Evolutionary conservation across 2,888 invertebrate species (phyloP), one percentile per base, ranked within the genome.

Genomic region (Metacarcinus magister): DNA sequence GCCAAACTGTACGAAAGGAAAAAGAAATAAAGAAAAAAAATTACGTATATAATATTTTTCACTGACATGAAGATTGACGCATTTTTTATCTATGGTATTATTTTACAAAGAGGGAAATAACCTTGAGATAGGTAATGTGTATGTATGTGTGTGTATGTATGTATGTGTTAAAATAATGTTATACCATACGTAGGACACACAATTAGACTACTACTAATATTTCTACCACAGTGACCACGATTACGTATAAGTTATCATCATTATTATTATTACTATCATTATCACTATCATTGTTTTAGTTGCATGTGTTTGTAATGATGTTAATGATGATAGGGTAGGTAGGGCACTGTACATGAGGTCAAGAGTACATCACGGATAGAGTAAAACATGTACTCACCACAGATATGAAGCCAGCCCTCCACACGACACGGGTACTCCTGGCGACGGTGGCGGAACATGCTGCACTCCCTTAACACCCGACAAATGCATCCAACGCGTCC

Each of bases 341-440:
- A 1, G 28, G 28, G 75, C 75, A 75, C 75, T 28, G 8, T 28
- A 75, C 28, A 75, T n/a, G 19, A 60, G 60, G 23, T 23, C 23
- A 23, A 23, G 60, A 60, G 60, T 60, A 23, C 19, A 23, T 3
- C 23, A n/a, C n/a, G 75, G 75, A 4, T 28, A n/a, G 2, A 28
- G 10, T 82, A 28, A 82, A 82, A 82, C 13, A 2, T 92, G 43
- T 44, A 95, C 96, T 95, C 93, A 96, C 96, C 96, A 95, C 96
- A 96, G 60, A 96, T 94, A 89, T 94, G 95, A 16, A 96, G 95
- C 96, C 96, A 96, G 92, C 96, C 96, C 89, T 96, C 96, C 95
- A 96, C 96, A 54, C 96, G 95, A 54, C 96, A 96, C 23, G 96
- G 96, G 75, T 92, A 96, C 93, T 96, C 95, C 95, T 92, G 32